Evolutionary conservation across 2,113 vertebrate species (phyloP).

Genomic region (Gavialis gangeticus): DNA sequence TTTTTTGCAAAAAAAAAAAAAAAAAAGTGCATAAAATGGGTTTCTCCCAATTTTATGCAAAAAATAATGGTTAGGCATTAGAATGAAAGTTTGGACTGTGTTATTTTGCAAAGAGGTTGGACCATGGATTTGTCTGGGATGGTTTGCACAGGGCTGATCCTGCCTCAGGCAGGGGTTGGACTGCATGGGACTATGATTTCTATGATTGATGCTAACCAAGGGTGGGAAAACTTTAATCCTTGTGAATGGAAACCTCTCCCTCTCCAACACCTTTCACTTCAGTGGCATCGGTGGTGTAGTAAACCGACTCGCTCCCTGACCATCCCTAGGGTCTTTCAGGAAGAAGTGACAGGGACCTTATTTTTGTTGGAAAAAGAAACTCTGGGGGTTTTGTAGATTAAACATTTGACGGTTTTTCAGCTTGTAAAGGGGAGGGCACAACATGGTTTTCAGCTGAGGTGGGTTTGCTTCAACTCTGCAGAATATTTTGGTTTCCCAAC

Average conservation of each 20-base stretch:
- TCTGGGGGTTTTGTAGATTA: not conserved
- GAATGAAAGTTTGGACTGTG: not conserved
- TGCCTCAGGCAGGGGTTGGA: too few relatives aligned
- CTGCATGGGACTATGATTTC: too few relatives aligned
- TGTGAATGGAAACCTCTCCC: not conserved
- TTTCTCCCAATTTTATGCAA: not conserved
- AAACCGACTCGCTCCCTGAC: not conserved
- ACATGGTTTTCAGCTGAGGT: too few relatives aligned
- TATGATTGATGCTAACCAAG: not conserved
- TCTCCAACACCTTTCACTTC: not conserved
- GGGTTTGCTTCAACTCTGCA: not conserved
- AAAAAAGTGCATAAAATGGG: not conserved
- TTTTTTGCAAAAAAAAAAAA: not conserved
- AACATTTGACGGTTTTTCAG: not conserved
- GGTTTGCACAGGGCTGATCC: too few relatives aligned
- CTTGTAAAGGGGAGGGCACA: too few relatives aligned
- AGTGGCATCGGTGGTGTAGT: not conserved
- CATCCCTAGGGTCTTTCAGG: not conserved
- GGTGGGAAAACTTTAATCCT: too few relatives aligned
- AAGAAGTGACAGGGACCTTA: not conserved
- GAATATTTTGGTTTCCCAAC: not conserved
- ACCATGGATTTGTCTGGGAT: too few relatives aligned
- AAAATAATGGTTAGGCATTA: not conserved
- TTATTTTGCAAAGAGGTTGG: too few relatives aligned
- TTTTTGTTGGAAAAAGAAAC: not conserved